A percentile compares a stretch with the other conserved stretches of the same genome.
Conservation (phyloP, 2,113 vertebrate species). For the Plestiodon gilberti region DNA sequence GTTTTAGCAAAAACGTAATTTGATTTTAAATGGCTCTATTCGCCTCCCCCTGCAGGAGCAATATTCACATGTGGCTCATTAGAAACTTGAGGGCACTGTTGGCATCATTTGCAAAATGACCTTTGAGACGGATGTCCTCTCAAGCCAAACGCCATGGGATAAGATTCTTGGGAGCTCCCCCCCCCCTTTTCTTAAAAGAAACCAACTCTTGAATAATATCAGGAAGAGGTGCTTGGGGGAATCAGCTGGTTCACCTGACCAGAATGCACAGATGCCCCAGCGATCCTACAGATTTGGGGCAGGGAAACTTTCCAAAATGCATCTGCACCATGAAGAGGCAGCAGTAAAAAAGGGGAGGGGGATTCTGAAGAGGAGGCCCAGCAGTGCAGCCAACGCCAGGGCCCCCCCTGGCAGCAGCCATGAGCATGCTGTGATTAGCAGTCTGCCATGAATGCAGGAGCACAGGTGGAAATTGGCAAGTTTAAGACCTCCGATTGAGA, state of each 20-base stretch:
- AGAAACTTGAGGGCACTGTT: not conserved
- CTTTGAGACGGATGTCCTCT: not conserved
- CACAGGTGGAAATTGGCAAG: conserved; percentile 68
- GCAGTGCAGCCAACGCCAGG: conserved; percentile 74
- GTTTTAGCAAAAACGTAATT: not conserved
- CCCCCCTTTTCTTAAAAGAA: not conserved
- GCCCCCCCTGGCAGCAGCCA: conserved; percentile 73
- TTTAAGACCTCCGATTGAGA: conserved; percentile 60
- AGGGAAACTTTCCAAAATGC: conserved; percentile 19
- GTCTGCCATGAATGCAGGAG: conserved; percentile 69
- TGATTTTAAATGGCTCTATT: not conserved
- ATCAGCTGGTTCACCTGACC: not conserved
- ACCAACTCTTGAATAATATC: not conserved
- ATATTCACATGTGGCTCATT: not conserved
- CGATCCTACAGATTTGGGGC: conserved; percentile 13
- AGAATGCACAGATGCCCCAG: not conserved
- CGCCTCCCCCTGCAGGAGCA: not conserved
- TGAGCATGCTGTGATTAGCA: conserved; percentile 75
- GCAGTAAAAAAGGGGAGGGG: conserved; percentile 31
- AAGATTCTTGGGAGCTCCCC: conserved; percentile 15
- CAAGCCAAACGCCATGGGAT: not conserved
- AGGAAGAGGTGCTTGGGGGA: not conserved
- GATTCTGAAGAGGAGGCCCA: conserved; percentile 22
- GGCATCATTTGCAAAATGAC: not conserved
- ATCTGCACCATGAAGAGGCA: conserved; percentile 22